Conservation (phyloP, 2,797 vertebrate genomes). For the Nyctibius grandis region DNA sequence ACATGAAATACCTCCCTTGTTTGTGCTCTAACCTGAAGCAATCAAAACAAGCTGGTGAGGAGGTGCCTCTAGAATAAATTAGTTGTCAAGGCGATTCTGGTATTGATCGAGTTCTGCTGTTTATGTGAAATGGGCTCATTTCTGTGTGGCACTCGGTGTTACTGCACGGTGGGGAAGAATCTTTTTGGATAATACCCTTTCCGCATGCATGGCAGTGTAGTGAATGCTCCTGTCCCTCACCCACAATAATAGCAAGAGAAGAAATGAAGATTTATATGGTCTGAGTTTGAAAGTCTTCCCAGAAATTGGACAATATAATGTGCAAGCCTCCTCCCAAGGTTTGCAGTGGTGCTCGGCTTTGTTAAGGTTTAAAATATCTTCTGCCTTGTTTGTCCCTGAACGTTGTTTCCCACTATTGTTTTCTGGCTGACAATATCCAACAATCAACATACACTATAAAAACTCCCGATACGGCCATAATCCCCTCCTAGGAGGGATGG, state of each 20-base stretch:
- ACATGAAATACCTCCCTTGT: slow-evolving; percentile 31
- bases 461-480: not conserved
- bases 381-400: not conserved
- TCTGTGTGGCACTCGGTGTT: slow-evolving; percentile 13
- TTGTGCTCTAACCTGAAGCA: slow-evolving; percentile 55
- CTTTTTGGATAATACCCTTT: slow-evolving; percentile 11
- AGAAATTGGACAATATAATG: not conserved
- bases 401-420: not conserved
- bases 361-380: not conserved
- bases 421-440: not conserved
- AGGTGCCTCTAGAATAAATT: slow-evolving; percentile 43
- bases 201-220: not conserved
- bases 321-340: not conserved
- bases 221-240: not conserved
- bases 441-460: not conserved
- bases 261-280: slow-evolving; percentile 8
- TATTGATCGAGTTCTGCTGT: slow-evolving; percentile 64
- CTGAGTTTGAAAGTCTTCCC: not conserved
- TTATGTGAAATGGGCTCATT: slow-evolving; percentile 56
- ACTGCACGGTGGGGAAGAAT: slow-evolving; percentile 13
- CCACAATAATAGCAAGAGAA: not conserved
- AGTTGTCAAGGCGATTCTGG: slow-evolving; percentile 38
- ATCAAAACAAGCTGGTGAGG: slow-evolving; percentile 16
- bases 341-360: not conserved
- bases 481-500: not conserved